Percentiles rank a stretch among this genome's conserved stretches.
Conservation (phyloP, 2,797 vertebrate genomes). For the Platyrinchus mystaceus region DNA sequence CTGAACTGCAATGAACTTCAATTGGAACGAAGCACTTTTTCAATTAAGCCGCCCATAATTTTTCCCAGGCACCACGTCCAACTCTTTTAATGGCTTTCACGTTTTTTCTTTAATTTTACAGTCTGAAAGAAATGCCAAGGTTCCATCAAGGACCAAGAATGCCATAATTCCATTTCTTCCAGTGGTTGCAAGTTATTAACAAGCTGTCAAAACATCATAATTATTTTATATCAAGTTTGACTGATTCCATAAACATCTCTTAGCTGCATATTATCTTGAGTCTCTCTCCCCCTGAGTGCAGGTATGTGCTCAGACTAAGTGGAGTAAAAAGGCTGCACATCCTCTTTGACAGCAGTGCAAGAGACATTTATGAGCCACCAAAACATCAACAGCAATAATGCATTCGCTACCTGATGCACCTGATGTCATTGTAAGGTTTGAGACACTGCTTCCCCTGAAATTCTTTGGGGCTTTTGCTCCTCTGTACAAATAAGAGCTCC, state of each 20-base stretch:
- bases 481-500: background rate
- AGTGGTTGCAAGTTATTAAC: constrained; percentile 64
- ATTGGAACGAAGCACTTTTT: constrained; percentile 8
- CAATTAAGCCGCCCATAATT: constrained; percentile 45
- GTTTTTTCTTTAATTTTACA: constrained; percentile 66
- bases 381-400: background rate
- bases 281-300: background rate
- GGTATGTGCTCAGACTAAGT: background rate
- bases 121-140: constrained; percentile 64
- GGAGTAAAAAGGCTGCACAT: background rate
- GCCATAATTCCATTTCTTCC: constrained; percentile 40
- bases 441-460: background rate
- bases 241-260: constrained; percentile 62
- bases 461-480: background rate
- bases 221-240: constrained; percentile 67
- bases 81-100: constrained; percentile 61
- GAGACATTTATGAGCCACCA: constrained; percentile 22
- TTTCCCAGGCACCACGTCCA: constrained; percentile 29
- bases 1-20: constrained; percentile 6
- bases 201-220: constrained; percentile 71
- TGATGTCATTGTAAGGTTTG: background rate
- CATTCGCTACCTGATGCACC: background rate
- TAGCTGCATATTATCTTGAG: background rate
- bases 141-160: constrained; percentile 52
- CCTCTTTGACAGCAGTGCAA: background rate